phyloP scores from a whole-genome alignment of 2,797 vertebrate species.

The Enteromius fasciolatus region DNA sequence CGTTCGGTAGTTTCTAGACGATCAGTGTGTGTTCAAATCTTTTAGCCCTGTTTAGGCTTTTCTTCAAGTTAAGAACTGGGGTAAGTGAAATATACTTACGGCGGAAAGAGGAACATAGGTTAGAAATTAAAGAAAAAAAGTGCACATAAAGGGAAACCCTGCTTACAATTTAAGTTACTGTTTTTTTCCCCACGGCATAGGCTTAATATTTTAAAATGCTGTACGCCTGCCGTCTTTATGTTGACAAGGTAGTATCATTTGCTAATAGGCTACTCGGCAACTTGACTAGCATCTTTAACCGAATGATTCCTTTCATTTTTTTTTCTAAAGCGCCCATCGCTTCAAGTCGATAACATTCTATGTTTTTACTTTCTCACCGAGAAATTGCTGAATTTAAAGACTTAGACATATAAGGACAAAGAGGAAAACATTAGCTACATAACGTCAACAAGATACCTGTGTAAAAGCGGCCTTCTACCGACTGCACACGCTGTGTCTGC shows the following conservation, averaged over 20 bases:
- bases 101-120: slow-evolving; percentile 68
- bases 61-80: neutral
- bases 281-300: slow-evolving; percentile 80
- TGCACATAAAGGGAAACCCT: slow-evolving; percentile 65
- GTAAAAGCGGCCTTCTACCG: slow-evolving; percentile 5
- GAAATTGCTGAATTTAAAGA: neutral
- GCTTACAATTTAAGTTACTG: slow-evolving; percentile 66
- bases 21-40: neutral
- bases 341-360: slow-evolving; percentile 58
- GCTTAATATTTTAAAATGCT: slow-evolving; percentile 74
- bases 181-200: slow-evolving; percentile 38
- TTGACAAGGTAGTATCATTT: slow-evolving; percentile 67
- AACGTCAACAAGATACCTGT: neutral
- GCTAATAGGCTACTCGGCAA: slow-evolving; percentile 71
- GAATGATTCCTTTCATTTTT: slow-evolving; percentile 83
- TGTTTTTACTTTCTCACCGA: neutral
- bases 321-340: slow-evolving; percentile 68
- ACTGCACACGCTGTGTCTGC: neutral
- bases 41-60: neutral
- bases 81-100: slow-evolving; percentile 38
- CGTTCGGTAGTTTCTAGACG: neutral
- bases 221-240: slow-evolving; percentile 68
- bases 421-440: neutral
- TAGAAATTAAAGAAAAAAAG: slow-evolving; percentile 80
- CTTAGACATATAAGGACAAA: neutral